phyloP scores from a whole-genome alignment of 2,888 invertebrate species.

The Napeogenes sylphis region DNA sequence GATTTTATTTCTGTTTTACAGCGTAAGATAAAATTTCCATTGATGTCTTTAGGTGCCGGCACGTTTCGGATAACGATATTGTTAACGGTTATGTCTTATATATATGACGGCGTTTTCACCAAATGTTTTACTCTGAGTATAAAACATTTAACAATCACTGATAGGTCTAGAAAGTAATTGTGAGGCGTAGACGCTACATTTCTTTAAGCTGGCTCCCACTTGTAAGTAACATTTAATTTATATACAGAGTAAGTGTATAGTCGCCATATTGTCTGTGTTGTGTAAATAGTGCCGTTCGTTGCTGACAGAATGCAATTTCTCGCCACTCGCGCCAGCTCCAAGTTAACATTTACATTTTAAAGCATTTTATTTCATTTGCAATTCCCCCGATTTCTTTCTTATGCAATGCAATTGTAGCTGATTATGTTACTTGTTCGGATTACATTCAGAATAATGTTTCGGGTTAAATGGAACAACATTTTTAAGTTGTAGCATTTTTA shows the following conservation, averaged over 20 bases:
- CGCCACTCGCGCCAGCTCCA: constrained; percentile 32
- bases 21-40: constrained; percentile 23
- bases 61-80: constrained; percentile 6
- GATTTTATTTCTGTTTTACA: constrained; percentile 29
- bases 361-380: constrained; percentile 36
- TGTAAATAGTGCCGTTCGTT: constrained; percentile 24
- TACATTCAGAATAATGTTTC: neutral
- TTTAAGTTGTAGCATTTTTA: constrained; percentile 1
- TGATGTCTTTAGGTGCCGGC: constrained; percentile 1
- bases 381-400: constrained; percentile 33
- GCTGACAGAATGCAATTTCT: constrained; percentile 34
- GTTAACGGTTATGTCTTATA: constrained; percentile 6
- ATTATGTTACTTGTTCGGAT: constrained; percentile 33
- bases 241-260: constrained; percentile 19
- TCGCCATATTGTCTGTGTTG: constrained; percentile 24
- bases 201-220: constrained; percentile 8
- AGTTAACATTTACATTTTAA: constrained; percentile 38
- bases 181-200: neutral
- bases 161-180: neutral
- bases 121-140: neutral
- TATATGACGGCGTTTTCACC: neutral
- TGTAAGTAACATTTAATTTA: constrained; percentile 21
- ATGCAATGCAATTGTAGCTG: constrained; percentile 33
- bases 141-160: neutral
- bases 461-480: neutral